Conservation (phyloP, 92 coral and sea anemone species). For the Anthopleura xanthogrammica region DNA sequence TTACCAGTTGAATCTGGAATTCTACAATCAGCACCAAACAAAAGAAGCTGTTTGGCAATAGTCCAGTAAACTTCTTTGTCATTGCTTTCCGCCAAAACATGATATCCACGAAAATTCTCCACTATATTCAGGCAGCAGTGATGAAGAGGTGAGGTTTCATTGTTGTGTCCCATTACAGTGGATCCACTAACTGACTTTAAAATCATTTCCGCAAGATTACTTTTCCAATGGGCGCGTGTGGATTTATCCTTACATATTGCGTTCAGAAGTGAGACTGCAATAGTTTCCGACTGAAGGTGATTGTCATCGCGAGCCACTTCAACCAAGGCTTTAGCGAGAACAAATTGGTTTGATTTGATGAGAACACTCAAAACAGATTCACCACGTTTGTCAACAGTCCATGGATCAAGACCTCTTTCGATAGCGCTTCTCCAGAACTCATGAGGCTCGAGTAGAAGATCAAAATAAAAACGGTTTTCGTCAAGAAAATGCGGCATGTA, state of each 20-base stretch:
- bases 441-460: conserved; percentile 8
- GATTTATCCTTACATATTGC: conserved; percentile 9
- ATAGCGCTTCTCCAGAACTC: conserved; percentile 10
- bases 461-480: neutral
- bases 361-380: conserved; percentile 30
- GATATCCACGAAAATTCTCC: neutral
- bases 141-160: conserved; percentile 4
- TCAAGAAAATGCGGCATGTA: neutral
- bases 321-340: neutral
- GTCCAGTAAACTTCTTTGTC: neutral
- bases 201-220: conserved; percentile 6
- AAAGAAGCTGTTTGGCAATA: neutral
- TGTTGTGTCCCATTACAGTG: neutral
- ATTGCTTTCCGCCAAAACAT: neutral
- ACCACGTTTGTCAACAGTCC: neutral
- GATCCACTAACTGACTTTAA: neutral
- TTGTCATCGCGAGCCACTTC: conserved; percentile 5
- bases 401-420: conserved; percentile 21
- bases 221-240: conserved; percentile 7
- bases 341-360: conserved; percentile 7
- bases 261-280: neutral
- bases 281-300: neutral
- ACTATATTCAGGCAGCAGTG: conserved; percentile 1
- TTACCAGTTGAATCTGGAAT: neutral
- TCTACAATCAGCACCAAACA: neutral